Conservation (phyloP, 92 coral and sea anemone genomes). For the Porites evermanni region DNA sequence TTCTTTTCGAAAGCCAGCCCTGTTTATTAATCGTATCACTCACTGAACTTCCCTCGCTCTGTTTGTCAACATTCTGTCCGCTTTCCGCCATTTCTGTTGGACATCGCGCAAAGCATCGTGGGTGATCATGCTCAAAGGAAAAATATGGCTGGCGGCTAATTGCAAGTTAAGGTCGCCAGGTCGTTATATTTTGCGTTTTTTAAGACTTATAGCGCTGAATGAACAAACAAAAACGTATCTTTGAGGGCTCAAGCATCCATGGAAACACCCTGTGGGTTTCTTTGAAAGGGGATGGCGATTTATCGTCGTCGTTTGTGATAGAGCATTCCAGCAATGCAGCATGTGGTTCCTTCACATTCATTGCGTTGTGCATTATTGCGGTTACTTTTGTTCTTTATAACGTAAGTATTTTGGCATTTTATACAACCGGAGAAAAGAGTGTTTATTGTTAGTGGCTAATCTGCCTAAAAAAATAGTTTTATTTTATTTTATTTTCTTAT, state of each 20-base stretch:
- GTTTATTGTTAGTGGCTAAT: too few relatives aligned
- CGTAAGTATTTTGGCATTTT: neutral
- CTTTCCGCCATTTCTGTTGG: constrained; percentile 87
- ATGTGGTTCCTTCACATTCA: neutral
- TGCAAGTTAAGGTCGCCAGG: too few relatives aligned
- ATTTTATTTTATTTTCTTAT: too few relatives aligned
- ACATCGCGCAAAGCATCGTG: constrained; percentile 10
- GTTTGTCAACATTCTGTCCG: constrained; percentile 32
- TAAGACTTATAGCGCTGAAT: neutral
- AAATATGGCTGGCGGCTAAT: neutral
- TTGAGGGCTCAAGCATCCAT: constrained; percentile 31
- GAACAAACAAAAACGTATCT: constrained; percentile 2
- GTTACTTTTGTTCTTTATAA: neutral
- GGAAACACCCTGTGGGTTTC: constrained; percentile 24
- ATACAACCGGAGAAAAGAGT: too few relatives aligned
- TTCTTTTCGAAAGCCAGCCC: constrained; percentile 91
- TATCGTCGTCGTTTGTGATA: constrained; percentile 29
- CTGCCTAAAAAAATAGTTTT: too few relatives aligned
- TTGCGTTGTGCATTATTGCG: neutral
- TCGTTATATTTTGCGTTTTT: neutral
- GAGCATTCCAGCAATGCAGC: constrained; percentile 4
- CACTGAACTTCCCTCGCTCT: constrained; percentile 44
- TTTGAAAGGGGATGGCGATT: constrained; percentile 39
- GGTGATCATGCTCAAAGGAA: neutral
- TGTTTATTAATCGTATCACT: constrained; percentile 68